phyloP scores from a whole-genome alignment of 2,888 invertebrate genomes.

The Drosophila paranaensis region DNA sequence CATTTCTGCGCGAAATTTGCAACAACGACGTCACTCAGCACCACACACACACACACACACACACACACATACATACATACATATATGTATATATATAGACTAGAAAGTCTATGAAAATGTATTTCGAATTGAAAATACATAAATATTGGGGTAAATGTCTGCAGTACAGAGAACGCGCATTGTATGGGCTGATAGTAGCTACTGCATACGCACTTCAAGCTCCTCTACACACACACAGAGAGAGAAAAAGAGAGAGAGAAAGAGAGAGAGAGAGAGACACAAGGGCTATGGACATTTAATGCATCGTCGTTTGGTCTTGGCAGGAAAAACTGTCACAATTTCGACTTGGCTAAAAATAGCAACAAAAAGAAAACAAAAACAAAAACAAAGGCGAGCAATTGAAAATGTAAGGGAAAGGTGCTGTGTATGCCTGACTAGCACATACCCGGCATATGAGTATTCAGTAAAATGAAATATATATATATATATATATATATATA shows the following conservation, averaged over 20 bases:
- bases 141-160: conserved; percentile 47
- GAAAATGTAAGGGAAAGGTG: conserved; percentile 8
- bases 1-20: conserved; percentile 63
- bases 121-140: conserved; percentile 67
- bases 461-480: no score
- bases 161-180: conserved; percentile 33
- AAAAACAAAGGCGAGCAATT: conserved; percentile 20
- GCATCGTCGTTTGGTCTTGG: conserved; percentile 45
- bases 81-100: conserved; percentile 22
- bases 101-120: conserved; percentile 30
- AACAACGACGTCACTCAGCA: conserved; percentile 63
- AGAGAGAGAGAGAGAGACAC: no score
- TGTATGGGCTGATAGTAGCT: conserved; percentile 42
- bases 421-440: neutral
- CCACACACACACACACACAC: conserved; percentile 26
- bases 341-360: conserved; percentile 75
- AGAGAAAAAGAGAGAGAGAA: no score
- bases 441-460: conserved; percentile 7
- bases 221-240: neutral
- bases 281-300: conserved; percentile 42
- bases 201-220: conserved; percentile 21
- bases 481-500: neutral
- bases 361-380: conserved; percentile 27
- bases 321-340: conserved; percentile 76
- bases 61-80: neutral